Conservation (phyloP, 2,888 invertebrate species). For the Sesia apiformis region DNA sequence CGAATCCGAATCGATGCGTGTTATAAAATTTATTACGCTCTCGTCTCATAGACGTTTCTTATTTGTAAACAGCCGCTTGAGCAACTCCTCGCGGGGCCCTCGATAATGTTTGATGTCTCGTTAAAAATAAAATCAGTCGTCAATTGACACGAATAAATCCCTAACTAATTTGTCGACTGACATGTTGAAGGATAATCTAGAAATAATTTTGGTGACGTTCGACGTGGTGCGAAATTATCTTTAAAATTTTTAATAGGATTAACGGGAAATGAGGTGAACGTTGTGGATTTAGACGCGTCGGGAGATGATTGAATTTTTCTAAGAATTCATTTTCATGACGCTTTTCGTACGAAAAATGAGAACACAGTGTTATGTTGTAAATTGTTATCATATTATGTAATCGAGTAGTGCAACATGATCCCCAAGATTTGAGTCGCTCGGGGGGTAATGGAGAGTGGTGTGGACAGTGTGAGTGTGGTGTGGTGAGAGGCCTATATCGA, state of each 20-base stretch:
- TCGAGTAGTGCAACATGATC: no score
- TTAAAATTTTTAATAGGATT: slow-evolving; percentile 63
- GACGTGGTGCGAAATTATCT: slow-evolving; percentile 34
- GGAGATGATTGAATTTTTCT: slow-evolving; percentile 15
- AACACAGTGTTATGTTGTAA: no score
- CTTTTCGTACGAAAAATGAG: neutral
- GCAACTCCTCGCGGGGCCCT: slow-evolving; percentile 48
- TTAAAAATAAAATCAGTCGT: slow-evolving; percentile 67
- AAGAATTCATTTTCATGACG: neutral
- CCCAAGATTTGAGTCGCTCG: no score
- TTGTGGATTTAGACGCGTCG: slow-evolving; percentile 13
- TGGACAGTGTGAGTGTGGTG: no score
- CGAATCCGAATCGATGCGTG: slow-evolving; percentile 65
- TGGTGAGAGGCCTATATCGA: no score
- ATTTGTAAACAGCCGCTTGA: slow-evolving; percentile 69
- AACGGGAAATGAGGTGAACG: slow-evolving; percentile 22
- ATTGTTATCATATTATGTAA: no score
- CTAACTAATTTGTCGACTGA: slow-evolving; percentile 69
- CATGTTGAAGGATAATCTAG: slow-evolving; percentile 44
- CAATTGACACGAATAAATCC: slow-evolving; percentile 65
- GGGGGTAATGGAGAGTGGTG: no score
- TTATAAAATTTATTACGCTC: slow-evolving; percentile 73
- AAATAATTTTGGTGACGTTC: slow-evolving; percentile 54
- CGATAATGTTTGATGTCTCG: slow-evolving; percentile 71
- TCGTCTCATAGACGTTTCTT: slow-evolving; percentile 61